Base-by-base conservation (phyloP, 2,113 vertebrate genomes). In the Epinephelus moara region DNA sequence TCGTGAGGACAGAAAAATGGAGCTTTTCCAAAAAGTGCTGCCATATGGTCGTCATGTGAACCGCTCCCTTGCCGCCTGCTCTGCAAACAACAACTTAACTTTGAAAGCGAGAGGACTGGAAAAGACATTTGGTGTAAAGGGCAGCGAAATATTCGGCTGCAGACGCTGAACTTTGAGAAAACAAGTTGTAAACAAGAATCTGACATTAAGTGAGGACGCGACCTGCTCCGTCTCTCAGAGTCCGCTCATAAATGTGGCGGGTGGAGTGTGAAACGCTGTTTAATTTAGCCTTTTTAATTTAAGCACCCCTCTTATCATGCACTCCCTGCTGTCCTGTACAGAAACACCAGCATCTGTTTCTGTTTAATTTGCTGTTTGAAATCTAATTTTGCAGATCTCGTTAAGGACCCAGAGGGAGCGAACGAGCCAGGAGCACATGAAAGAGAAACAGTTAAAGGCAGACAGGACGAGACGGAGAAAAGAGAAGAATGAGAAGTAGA, bases 351-450 rank as follows among this genome's bases (percentile, higher is more conserved):
- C 87, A 88, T 80, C 88, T 93, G 87, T 69, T 70, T 84, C 75
- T 68, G 75, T 88, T 90, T 84, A 71, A 85, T 85, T 84, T 90
- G 70, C 79, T 56, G 37, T 90, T 89, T 89, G 81, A 89, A 91
- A 90, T 88, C 18, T 83, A 70, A 89, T 91, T 85, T 71, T 81
- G 88, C 61, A 66, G 75, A 93, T 90, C 82, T 89, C 42, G 47
- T 86, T 87, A 82, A 75, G 75, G 70, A 62, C 33, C 87, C 76
- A 0, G 72, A 70, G 85, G 85, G 18, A 71, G 37, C 0, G 14
- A 52, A 30, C 2, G 47, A 78, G 72, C 71, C 71, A 13, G 63
- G 57, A 62, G 42, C 47, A 52, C 10, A 30, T 19, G 50, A 75
- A 50, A 62, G 60, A 75, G 37, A 7, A 49, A 23, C 71, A 82